These are phyloP conservation scores for Naso thynnoides DNA, from an alignment of 2,797 vertebrate species.

Conservation along the genomic window DNA sequence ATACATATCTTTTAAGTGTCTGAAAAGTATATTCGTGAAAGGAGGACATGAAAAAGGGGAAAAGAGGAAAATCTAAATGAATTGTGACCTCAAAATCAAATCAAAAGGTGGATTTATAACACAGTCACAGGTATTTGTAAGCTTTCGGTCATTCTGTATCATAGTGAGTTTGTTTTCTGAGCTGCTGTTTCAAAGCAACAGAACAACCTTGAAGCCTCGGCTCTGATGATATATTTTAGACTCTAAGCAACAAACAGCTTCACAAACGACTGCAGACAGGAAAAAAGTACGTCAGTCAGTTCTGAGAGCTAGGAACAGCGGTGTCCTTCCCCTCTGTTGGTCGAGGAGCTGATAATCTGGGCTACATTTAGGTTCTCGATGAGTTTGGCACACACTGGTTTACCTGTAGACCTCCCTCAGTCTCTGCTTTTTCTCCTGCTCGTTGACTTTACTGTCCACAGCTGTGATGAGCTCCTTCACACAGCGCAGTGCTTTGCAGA, in stretches of 20 bases:
- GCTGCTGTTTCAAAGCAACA: neutral
- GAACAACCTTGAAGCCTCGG: neutral
- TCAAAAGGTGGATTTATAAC: too few species aligned
- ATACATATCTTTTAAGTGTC: neutral
- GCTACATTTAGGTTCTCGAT: too few species aligned
- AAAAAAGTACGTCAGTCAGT: too few species aligned
- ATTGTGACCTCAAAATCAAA: too few species aligned
- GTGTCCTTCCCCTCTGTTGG: neutral
- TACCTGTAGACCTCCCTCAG: slow-evolving; percentile 89
- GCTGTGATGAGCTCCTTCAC: slow-evolving; percentile 91
- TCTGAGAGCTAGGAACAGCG: too few species aligned
- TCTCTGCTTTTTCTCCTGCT: slow-evolving; percentile 91
- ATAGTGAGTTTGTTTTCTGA: too few species aligned
- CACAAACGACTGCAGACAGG: too few species aligned
- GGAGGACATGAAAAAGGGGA: too few species aligned
- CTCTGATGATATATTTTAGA: neutral
- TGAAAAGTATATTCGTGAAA: neutral
- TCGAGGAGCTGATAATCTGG: neutral
- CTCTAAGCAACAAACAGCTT: too few species aligned
- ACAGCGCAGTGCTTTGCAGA: slow-evolving; percentile 86
- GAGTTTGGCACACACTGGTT: too few species aligned
- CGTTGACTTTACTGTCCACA: slow-evolving; percentile 91
- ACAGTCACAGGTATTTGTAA: neutral
- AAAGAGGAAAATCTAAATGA: too few species aligned
- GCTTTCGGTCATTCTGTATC: too few species aligned